phyloP scores from a whole-genome alignment of 1,140 invertebrate species.

The Yoshiicerus persimilis region DNA sequence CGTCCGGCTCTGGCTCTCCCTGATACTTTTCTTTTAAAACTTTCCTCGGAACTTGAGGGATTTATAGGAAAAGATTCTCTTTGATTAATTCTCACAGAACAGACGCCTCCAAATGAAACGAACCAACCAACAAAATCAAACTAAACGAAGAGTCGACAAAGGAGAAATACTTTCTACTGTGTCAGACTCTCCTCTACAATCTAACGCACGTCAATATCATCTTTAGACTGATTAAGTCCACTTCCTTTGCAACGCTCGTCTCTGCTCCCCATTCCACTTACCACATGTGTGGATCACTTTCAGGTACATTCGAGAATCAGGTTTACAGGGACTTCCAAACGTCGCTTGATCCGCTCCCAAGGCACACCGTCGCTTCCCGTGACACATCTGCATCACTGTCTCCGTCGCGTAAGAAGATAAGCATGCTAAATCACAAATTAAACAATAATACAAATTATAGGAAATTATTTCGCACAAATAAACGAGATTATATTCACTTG shows the following conservation, averaged over 20 bases:
- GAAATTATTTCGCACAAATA: background rate
- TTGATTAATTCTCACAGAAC: conserved; percentile 3
- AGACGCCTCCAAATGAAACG: background rate
- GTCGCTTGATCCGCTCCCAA: conserved; percentile 78
- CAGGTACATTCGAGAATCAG: conserved; percentile 82
- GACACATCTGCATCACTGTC: conserved; percentile 84
- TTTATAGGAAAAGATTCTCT: conserved; percentile 6
- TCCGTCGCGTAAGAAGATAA: conserved; percentile 82
- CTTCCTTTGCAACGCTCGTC: background rate
- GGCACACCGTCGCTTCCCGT: conserved; percentile 77
- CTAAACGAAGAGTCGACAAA: background rate
- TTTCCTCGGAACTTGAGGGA: conserved; percentile 70
- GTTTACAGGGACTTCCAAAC: conserved; percentile 81
- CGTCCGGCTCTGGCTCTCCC: conserved; percentile 70
- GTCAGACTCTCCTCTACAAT: background rate
- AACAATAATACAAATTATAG: background rate
- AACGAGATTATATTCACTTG: background rate
- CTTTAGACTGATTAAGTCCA: background rate
- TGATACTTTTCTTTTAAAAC: conserved; percentile 78
- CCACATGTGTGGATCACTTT: conserved; percentile 92
- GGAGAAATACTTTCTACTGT: background rate
- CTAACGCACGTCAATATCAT: background rate
- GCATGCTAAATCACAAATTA: conserved; percentile 68
- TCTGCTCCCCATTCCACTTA: conserved; percentile 61
- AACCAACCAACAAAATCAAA: background rate